Conservation (phyloP, 2,797 vertebrate species). For the Salarias fasciatus region DNA sequence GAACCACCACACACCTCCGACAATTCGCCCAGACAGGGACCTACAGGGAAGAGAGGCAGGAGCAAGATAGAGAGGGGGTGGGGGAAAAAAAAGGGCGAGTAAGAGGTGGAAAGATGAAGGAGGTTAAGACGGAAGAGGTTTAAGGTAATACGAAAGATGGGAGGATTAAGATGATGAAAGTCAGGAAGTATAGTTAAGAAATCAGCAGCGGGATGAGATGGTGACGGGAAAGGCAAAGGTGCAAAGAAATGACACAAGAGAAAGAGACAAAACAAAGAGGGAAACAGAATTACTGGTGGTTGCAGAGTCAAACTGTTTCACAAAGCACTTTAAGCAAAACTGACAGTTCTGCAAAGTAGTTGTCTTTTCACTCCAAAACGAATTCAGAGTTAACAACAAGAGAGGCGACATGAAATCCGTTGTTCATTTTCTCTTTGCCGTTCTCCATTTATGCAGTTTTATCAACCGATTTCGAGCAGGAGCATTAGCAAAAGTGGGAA, state of each 20-base stretch:
- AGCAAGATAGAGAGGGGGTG: not conserved
- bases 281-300: constrained; percentile 43
- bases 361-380: constrained; percentile 59
- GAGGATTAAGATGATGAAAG: constrained; percentile 1
- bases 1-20: constrained; percentile 99
- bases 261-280: constrained; percentile 1
- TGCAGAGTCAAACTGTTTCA: constrained; percentile 24
- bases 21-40: constrained; percentile 97
- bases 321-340: constrained; percentile 42
- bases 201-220: not conserved
- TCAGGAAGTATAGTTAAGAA: constrained; percentile 20
- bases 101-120: not conserved
- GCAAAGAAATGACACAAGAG: constrained; percentile 19
- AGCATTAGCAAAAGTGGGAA: too few relatives aligned
- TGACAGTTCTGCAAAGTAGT: constrained; percentile 48
- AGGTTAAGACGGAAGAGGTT: too few relatives aligned
- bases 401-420: constrained; percentile 54
- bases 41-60: constrained; percentile 75
- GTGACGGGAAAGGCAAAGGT: constrained; percentile 2
- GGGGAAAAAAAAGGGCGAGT: not conserved
- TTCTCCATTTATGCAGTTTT: constrained; percentile 18
- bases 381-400: constrained; percentile 60
- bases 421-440: constrained; percentile 42
- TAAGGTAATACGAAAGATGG: too few relatives aligned
- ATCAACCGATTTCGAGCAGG: too few relatives aligned